Conservation (phyloP, 2,113 vertebrate species). For the Chaenogobius annularis region DNA sequence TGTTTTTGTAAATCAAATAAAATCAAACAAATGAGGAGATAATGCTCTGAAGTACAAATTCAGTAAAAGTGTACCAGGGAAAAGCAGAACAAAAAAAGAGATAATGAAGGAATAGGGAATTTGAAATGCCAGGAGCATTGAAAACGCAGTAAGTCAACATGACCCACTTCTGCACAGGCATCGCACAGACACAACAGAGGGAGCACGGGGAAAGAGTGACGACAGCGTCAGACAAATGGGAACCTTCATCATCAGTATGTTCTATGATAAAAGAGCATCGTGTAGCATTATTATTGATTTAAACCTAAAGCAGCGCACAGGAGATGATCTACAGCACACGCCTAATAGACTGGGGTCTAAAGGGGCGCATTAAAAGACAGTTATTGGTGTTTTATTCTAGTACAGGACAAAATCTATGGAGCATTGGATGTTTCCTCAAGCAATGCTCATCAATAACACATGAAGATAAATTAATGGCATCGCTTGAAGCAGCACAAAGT, state of each 20-base stretch:
- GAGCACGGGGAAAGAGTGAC: neutral
- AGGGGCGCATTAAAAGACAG: neutral
- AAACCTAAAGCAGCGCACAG: constrained; percentile 2
- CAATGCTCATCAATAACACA: neutral
- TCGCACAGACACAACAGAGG: constrained; percentile 7
- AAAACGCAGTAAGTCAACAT: constrained; percentile 45
- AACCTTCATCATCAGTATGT: constrained; percentile 30
- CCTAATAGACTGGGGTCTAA: neutral
- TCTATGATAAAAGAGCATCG: constrained; percentile 17
- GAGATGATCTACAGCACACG: constrained; percentile 3
- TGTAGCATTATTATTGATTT: constrained; percentile 39
- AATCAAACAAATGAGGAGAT: constrained; percentile 1
- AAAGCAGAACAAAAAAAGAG: neutral
- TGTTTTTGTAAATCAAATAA: neutral
- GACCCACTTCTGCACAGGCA: constrained; percentile 33
- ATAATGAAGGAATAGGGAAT: constrained; percentile 18
- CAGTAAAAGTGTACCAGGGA: constrained; percentile 5
- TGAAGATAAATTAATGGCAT: neutral
- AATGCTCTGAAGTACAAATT: neutral
- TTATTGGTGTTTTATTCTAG: neutral
- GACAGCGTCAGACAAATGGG: constrained; percentile 41
- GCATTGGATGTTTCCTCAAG: neutral
- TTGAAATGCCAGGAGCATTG: constrained; percentile 18
- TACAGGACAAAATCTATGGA: neutral
- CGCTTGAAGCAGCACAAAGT: neutral